Evolutionary conservation across 1,140 invertebrate genomes (phyloP).

Genomic region (Argopecten irradians): DNA sequence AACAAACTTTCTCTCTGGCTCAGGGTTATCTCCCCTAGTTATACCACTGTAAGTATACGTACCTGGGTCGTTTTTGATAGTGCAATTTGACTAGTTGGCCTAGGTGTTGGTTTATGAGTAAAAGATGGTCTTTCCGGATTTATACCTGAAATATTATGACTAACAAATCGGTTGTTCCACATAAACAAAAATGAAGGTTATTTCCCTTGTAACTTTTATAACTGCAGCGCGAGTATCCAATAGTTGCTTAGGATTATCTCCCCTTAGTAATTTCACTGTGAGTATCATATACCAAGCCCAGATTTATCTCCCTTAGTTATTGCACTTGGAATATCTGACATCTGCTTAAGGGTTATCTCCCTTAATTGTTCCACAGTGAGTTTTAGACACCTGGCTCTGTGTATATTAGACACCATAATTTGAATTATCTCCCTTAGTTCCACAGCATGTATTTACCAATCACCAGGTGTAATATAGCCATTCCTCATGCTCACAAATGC

Average conservation of each 20-base stretch:
- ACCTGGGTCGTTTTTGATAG: not conserved
- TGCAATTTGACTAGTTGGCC: not conserved
- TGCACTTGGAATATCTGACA: not conserved
- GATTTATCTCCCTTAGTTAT: not conserved
- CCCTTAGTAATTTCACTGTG: not conserved
- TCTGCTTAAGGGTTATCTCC: not conserved
- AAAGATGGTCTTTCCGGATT: too few species aligned
- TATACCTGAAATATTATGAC: too few species aligned
- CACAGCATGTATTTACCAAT: too few species aligned
- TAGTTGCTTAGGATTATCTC: not conserved
- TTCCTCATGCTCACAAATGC: too few species aligned
- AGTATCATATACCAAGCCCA: not conserved
- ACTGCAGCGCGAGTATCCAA: too few species aligned
- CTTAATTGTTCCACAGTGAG: not conserved
- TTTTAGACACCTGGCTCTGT: not conserved
- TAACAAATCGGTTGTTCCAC: too few species aligned
- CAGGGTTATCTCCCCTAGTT: slow-evolving; percentile 58
- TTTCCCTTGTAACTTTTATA: not conserved
- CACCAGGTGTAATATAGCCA: too few species aligned
- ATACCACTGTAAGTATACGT: slow-evolving; percentile 63
- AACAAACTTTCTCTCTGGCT: slow-evolving; percentile 51
- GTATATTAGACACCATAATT: too few species aligned
- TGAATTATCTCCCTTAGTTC: too few species aligned
- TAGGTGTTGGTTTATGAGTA: not conserved
- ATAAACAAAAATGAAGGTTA: too few species aligned